A percentile compares a stretch with the other conserved stretches of the same genome.
phyloP scores from a whole-genome alignment of 2,113 vertebrate species.

The Malurus alboscapulatus region DNA sequence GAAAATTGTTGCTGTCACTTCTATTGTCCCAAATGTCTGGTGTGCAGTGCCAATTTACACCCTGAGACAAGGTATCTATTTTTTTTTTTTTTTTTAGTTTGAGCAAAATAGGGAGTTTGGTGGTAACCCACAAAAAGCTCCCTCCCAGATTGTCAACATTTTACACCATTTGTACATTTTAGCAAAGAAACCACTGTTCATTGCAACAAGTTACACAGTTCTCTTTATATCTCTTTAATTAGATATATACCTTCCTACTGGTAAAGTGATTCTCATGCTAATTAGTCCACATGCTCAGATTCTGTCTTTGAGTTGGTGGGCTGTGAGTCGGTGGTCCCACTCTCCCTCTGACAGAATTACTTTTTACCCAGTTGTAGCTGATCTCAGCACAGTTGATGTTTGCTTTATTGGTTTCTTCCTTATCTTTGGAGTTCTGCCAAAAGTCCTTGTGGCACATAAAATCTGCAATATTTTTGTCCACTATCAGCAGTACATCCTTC shows the following conservation, averaged over 20 bases:
- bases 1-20: too few relatives aligned
- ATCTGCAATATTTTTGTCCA: neutral
- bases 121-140: neutral
- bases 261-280: neutral
- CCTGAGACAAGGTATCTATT: too few relatives aligned
- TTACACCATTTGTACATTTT: neutral
- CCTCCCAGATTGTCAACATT: neutral
- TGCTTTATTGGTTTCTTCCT: neutral
- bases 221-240: neutral
- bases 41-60: too few relatives aligned
- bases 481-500: neutral
- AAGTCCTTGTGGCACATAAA: neutral
- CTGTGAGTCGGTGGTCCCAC: accelerated
- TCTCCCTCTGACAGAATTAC: neutral
- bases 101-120: neutral
- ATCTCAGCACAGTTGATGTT: neutral
- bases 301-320: accelerated
- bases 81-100: too few relatives aligned
- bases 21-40: too few relatives aligned
- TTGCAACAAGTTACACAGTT: neutral
- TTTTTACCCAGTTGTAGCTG: neutral
- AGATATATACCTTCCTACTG: neutral
- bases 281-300: neutral
- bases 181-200: neutral
- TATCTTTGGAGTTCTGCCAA: neutral